Base-by-base conservation (phyloP, 2,113 vertebrate genomes). In the Megaceryle torquata region DNA sequence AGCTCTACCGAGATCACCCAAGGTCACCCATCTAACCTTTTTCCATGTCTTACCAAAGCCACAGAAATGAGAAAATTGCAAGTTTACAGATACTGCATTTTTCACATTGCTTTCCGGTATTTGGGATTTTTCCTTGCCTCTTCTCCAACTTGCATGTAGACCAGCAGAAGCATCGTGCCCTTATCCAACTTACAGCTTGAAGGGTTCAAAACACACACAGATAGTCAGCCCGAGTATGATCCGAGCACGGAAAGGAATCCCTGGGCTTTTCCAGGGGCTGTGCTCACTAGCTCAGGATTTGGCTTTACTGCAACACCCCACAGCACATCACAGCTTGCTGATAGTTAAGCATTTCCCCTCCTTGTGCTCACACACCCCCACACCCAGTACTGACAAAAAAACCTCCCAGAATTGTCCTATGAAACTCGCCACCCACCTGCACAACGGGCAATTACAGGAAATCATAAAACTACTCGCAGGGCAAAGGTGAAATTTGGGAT, bases 131-230 rank as follows among this genome's bases (percentile, higher is more conserved):
- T 68, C 56, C 29, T 43, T 16, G 7, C 14, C n/a, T 74, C 21
- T 29, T 74, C 14, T 39, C 35, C 9, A 14, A 14, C 0, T 4
- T 15, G 39, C 25, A 61, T 0, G 0, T 13, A 39, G 6, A 18
- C 18, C 48, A 25, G 28, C 5, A 3, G 82, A 87, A 67, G 37
- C 13, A 3, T 39, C 5, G 0, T 3, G 12, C 16, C 65, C 18
- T 57, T 31, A 37, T 5, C 28, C 26, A 67, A 61, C 25, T 20
- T 28, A n/a, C 35, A 93, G 35, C 16, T 33, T 11, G 9, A 50
- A 53, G 51, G 21, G 48, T 35, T 71, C 43, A 48, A 24, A 74
- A 9, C 46, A 67, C 11, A 10, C 33, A 70, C 15, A 15, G 9
- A 35, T 11, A 86, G 68, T n/a, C 1, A 1, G 22, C 5, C 28